Evolutionary conservation across 2,797 vertebrate genomes (phyloP), one percentile per base, ranked within the genome.

Genomic region (Cossypha niveicapilla): DNA sequence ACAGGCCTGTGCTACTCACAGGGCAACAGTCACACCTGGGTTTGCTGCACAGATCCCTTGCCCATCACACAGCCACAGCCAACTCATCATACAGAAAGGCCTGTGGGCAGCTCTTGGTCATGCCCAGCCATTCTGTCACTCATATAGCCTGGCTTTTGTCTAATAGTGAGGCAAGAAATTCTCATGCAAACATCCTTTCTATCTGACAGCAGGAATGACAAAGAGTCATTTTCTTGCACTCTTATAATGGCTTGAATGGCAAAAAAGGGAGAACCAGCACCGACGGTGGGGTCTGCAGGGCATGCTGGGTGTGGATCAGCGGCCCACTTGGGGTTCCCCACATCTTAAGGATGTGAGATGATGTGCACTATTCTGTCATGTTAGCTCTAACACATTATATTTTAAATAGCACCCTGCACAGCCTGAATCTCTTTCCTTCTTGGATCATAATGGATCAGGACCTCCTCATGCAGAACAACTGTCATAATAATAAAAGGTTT

Each of bases 301-400:
- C 0, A 0, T 25, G 24, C 16, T 70, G 25, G 4, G 16, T 19
- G 30, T n/a, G 39, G 16, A 24, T 30, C 45, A 32, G 45, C 60
- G 30, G 62, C n/a, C 45, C 32, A 54, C 27, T 30, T 28, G 18
- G 17, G 23, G 21, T 5, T 78, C 53, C 11, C n/a, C 3, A 3
- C 11, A 51, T 16, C 34, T 54, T 9, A 60, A 56, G 48, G 24
- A 47, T 3, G 3, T 6, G 6, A 54, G 12, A 45, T 35, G 6
- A 60, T 27, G 24, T 30, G 37, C 6, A 8, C 48, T 56, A 19
- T 44, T 70, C 30, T 34, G 28, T 2, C 0, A 0, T 5, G 4
- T 39, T 50, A 71, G 35, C 22, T 74, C 37, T 35, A 37, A 73
- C 7, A 54, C 37, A 35, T 34, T 25, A 1, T 30, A 34, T 45